A percentile compares a stretch with the other conserved stretches of the same genome.
These are phyloP conservation scores for Drosophila burlai DNA, from an alignment of 1,140 invertebrate species.

Conservation along the genomic window DNA sequence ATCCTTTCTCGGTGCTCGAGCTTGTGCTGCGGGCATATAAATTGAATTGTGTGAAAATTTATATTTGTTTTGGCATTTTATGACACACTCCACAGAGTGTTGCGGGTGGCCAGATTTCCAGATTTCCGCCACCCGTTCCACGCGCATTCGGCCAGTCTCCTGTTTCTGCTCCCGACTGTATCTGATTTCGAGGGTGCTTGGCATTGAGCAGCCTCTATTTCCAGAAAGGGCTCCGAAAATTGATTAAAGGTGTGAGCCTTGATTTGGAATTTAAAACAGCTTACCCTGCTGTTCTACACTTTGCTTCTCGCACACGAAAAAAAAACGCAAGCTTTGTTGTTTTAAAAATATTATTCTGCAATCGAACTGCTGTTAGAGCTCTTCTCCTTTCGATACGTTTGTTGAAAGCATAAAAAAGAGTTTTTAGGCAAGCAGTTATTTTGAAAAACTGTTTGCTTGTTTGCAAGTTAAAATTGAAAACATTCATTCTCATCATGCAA, in stretches of 20 bases:
- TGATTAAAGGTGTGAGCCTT: slow-evolving; percentile 67
- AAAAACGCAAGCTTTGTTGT: neutral
- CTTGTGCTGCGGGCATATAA: slow-evolving; percentile 53
- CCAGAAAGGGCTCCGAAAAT: slow-evolving; percentile 28
- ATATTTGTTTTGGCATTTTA: slow-evolving; percentile 76
- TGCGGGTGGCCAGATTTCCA: slow-evolving; percentile 51
- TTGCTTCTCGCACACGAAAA: neutral
- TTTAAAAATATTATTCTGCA: neutral
- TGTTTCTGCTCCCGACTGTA: slow-evolving; percentile 35
- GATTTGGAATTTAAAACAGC: slow-evolving; percentile 73
- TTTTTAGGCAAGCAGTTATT: neutral
- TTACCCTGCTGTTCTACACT: neutral
- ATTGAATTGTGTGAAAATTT: slow-evolving; percentile 76
- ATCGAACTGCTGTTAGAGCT: neutral
- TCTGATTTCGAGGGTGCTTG: slow-evolving; percentile 29
- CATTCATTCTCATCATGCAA: neutral
- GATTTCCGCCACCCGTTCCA: slow-evolving; percentile 1
- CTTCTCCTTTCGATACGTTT: neutral
- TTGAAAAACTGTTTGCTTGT: neutral
- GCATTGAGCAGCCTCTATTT: slow-evolving; percentile 15
- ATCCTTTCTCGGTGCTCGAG: slow-evolving; percentile 44
- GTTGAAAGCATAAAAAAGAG: neutral
- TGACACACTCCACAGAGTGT: slow-evolving; percentile 61
- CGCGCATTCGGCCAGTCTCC: slow-evolving; percentile 1
- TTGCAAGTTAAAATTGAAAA: neutral